phyloP scores from a whole-genome alignment of 1,140 invertebrate genomes.

The Spodoptera litura region DNA sequence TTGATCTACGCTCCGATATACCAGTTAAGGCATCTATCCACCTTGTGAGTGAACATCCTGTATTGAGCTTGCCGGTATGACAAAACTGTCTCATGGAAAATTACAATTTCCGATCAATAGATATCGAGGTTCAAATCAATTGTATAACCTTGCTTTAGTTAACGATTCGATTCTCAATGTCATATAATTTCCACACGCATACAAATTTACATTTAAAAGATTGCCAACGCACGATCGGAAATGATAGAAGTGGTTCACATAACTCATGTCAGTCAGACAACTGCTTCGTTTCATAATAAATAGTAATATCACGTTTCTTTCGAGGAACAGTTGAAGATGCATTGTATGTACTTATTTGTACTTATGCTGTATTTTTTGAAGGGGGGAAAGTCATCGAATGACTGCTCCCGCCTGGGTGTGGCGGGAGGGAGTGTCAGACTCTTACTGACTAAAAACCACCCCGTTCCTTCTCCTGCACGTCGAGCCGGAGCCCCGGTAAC shows the following conservation, averaged over 20 bases:
- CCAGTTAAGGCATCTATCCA: too few relatives aligned
- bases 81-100: not conserved
- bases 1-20: too few relatives aligned
- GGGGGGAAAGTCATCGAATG: too few relatives aligned
- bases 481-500: too few relatives aligned
- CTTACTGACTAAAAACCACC: too few relatives aligned
- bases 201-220: conserved; percentile 30
- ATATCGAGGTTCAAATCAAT: conserved; percentile 9
- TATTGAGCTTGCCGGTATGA: too few relatives aligned
- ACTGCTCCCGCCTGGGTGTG: too few relatives aligned
- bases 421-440: too few relatives aligned
- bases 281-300: not conserved
- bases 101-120: conserved; percentile 14
- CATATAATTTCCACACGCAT: conserved; percentile 34
- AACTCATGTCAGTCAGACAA: not conserved
- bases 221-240: conserved; percentile 20
- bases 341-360: too few relatives aligned
- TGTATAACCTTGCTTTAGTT: conserved; percentile 29
- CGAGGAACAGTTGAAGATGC: not conserved
- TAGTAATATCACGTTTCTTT: not conserved
- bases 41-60: too few relatives aligned
- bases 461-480: too few relatives aligned
- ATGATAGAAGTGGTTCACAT: not conserved
- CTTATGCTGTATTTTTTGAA: too few relatives aligned
- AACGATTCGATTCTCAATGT: conserved; percentile 27